A percentile compares a stretch with the other conserved stretches of the same genome.
Conservation (phyloP, 2,888 invertebrate genomes). For the Scaptodrosophila latifasciaeformis region DNA sequence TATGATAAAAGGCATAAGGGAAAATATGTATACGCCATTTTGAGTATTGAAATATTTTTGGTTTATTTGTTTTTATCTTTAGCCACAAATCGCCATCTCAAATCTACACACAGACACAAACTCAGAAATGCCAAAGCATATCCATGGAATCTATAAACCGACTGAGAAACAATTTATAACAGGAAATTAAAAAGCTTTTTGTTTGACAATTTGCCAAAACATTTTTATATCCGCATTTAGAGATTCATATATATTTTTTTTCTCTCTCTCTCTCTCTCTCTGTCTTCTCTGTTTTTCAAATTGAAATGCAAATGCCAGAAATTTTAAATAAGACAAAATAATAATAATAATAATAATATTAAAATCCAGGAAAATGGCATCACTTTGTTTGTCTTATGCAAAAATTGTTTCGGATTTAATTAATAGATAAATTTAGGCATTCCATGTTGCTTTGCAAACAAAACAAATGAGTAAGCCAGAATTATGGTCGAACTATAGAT, state of each 20-base stretch:
- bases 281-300: too few species aligned
- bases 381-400: background rate
- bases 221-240: slow-evolving; percentile 50
- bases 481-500: background rate
- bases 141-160: background rate
- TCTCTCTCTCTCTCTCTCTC: too few species aligned
- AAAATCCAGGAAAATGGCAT: slow-evolving; percentile 3
- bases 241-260: slow-evolving; percentile 28
- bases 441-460: too few species aligned
- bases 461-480: too few species aligned
- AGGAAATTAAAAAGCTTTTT: slow-evolving; percentile 60
- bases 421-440: background rate
- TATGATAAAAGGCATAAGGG: too few species aligned
- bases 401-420: slow-evolving; percentile 1
- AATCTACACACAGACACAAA: slow-evolving; percentile 2
- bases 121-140: background rate
- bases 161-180: slow-evolving; percentile 48
- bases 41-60: too few species aligned
- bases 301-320: slow-evolving; percentile 37
- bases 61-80: slow-evolving; percentile 42
- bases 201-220: slow-evolving; percentile 67
- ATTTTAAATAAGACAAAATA: too few species aligned
- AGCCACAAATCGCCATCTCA: slow-evolving; percentile 32
- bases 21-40: slow-evolving; percentile 4
- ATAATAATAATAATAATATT: too few species aligned